Evolutionary conservation across 2,797 vertebrate genomes (phyloP).

Genomic region (Anabas testudineus): DNA sequence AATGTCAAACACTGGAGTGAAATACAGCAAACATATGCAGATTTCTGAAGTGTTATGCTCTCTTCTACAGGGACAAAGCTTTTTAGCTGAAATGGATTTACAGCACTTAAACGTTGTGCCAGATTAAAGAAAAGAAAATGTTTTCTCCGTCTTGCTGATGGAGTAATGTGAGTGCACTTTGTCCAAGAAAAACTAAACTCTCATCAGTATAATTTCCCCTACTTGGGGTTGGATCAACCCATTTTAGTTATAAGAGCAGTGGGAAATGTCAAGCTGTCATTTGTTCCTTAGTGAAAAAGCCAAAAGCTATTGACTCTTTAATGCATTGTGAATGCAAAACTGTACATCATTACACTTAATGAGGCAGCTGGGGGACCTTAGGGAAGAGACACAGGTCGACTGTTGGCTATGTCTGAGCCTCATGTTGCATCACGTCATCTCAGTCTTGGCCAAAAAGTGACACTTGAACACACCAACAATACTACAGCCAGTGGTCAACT

Average conservation of each 20-base stretch:
- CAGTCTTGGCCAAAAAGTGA: too few relatives aligned
- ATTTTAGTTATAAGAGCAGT: conserved; percentile 25
- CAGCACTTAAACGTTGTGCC: background rate
- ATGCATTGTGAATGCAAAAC: conserved; percentile 10
- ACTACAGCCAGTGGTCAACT: too few relatives aligned
- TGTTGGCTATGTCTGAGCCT: too few relatives aligned
- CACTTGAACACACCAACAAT: too few relatives aligned
- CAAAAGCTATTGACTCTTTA: conserved; percentile 8
- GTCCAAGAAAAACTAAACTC: conserved; percentile 11
- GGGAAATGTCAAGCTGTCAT: conserved; percentile 28
- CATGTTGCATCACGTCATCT: too few relatives aligned
- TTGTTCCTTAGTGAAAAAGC: conserved; percentile 33
- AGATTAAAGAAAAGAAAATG: background rate
- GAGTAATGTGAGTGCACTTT: background rate
- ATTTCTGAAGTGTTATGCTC: background rate
- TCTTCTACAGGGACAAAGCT: background rate
- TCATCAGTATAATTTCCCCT: background rate
- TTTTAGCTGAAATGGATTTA: background rate
- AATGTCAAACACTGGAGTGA: background rate
- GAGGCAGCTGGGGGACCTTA: background rate
- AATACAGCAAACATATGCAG: background rate
- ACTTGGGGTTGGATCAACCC: conserved; percentile 18
- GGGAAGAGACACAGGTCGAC: too few relatives aligned
- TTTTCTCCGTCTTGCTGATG: conserved; percentile 9
- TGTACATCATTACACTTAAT: background rate